Evolutionary conservation across 1,140 invertebrate genomes (phyloP), one percentile per base, ranked within the genome.

Genomic region (Trichogramma pretiosum): DNA sequence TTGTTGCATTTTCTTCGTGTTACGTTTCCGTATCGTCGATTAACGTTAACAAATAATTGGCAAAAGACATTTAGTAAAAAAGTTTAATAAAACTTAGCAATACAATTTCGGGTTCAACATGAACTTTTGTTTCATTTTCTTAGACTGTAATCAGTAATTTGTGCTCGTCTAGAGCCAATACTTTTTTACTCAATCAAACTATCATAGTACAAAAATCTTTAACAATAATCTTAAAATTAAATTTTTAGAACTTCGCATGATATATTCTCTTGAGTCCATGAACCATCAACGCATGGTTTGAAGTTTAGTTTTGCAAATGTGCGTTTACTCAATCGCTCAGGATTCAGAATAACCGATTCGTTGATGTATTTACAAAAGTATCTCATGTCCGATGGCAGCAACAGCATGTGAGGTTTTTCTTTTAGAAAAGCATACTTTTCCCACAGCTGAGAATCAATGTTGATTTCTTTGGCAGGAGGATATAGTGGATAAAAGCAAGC

Each of bases 321-420:
- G 44, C 85, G 85, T 67, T 91, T 90, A 0, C 78, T 75, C 32
- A 93, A 62, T 48, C 80, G 75, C 56, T 89, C 89, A 0, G 91
- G 89, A 75, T 95, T 95, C 5, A 95, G 67, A 8, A 87, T 81
- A 17, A 90, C 67, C 55, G 84, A 87, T 3, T 81, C 83, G 52
- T 83, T 77, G 13, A 89, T 75, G 48, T 83, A 68, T 81, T 89
- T 89, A 34, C 85, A 76, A 66, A 93, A 94, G 62, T 83, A 78
- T 64, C 81, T 76, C 44, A 93, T 79, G 61, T 88, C 83, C 9
- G 90, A 93, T 3, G 91, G 90, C 52, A 90, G 61, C 34, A 96
- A 67, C 2, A 96, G 65, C 8, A 96, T 54, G 62, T 95, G 88
- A 1, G 91, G 91, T 37, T 80, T 80, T 38, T 73, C 65, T 11